Base-by-base conservation (phyloP, 1,140 invertebrate genomes). In the Drosophila ananassae region DNA sequence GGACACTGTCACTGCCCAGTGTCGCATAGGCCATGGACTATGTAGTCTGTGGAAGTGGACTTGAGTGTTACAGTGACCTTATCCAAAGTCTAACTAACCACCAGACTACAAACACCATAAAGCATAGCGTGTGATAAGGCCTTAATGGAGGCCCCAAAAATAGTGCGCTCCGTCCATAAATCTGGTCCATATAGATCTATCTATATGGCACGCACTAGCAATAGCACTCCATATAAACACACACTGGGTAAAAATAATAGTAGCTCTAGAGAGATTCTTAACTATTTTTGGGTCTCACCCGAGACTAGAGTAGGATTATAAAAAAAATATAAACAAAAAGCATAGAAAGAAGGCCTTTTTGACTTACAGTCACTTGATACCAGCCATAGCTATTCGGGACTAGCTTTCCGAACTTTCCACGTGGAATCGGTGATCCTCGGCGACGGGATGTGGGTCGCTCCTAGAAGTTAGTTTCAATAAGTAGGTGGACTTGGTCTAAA, bases 361-460 rank as follows among this genome's bases (percentile, higher is more conserved):
- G 1, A 91, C 90, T 91, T 55, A 91, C 90, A 79, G 89, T 82
- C 3, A 91, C 73, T 77, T 91, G 90, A 55, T 91, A 91, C 90
- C 90, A 91, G 46, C 90, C 90, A 77, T 63, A 73, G 21, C 22
- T 51, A 74, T 77, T 91, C 32, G 67, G 76, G 32, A 78, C 50
- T 2, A 85, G 74, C 74, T 91, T 90, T 32, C 73, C 84, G 39
- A 91, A 90, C 73, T 90, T 91, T 5, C 82, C 90, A 2, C 90
- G 73, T 24, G 73, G 71, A 64, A 77, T 72, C 2, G 79, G 68
- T 22, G 80, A 82, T 9, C 79, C 84, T 9, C 82, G 74, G 2
- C 82, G 66, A 0, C 83, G 61, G 8, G 75, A 77, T 17, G 55
- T 66, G 9, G 66, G 83, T 8, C 82, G 81, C 50, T 82, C 84